phyloP scores from a whole-genome alignment of 2,113 vertebrate species.

The Cottus gobio region DNA sequence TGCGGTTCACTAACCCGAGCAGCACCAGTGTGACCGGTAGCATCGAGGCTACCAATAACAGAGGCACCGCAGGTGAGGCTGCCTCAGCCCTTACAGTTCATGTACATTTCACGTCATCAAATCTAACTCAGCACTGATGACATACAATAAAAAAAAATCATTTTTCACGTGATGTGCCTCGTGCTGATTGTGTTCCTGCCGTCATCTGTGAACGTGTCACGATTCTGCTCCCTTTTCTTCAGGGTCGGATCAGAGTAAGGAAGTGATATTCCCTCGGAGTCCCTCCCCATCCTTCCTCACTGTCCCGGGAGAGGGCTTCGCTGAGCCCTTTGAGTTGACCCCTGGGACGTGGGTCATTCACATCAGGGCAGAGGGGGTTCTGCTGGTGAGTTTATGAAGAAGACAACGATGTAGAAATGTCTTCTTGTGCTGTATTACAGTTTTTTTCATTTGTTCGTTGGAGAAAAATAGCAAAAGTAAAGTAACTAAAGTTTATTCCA shows the following conservation, averaged over 20 bases:
- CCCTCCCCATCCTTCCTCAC: constrained; percentile 89
- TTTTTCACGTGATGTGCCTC: neutral
- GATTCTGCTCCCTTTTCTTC: constrained; percentile 33
- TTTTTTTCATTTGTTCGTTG: neutral
- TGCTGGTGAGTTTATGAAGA: constrained; percentile 87
- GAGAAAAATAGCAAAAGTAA: neutral
- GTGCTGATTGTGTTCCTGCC: neutral
- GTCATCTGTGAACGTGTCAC: neutral
- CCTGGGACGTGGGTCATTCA: constrained; percentile 89
- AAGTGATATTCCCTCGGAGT: constrained; percentile 88
- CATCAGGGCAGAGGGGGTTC: constrained; percentile 88
- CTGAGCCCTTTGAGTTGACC: constrained; percentile 86
- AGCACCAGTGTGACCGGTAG: constrained; percentile 79
- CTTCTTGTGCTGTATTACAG: neutral
- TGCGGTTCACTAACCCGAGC: constrained; percentile 90
- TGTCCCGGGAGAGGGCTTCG: constrained; percentile 87
- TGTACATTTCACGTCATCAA: neutral
- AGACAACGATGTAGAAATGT: neutral
- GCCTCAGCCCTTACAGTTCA: constrained; percentile 25
- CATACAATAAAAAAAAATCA: neutral
- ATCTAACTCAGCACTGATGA: constrained; percentile 30
- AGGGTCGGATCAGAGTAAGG: constrained; percentile 88
- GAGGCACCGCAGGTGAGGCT: constrained; percentile 85
- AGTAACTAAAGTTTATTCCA: neutral
- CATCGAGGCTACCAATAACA: constrained; percentile 82